Conservation (phyloP, 2,888 invertebrate genomes). For the Lomographa bimaculata region DNA sequence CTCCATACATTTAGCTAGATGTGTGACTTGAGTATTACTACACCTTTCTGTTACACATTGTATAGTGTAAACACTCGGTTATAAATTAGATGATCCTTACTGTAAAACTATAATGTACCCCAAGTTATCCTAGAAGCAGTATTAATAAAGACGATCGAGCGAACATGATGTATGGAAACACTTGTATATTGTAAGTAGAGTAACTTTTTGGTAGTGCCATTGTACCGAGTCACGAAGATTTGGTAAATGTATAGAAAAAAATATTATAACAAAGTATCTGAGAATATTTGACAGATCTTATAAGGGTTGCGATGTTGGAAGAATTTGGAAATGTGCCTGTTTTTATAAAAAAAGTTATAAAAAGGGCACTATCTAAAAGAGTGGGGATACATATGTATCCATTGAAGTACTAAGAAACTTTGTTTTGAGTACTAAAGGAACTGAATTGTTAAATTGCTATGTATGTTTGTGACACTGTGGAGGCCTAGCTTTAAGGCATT, state of each 20-base stretch:
- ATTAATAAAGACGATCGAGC: conserved; percentile 2
- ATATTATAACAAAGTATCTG: conserved; percentile 3
- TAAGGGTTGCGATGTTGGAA: conserved; percentile 1
- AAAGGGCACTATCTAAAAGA: too few species aligned
- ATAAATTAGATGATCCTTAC: too few species aligned
- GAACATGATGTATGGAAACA: conserved; percentile 1
- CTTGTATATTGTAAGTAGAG: conserved; percentile 1
- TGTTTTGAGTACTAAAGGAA: conserved; percentile 2
- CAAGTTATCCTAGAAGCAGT: conserved; percentile 8
- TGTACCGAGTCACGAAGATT: conserved; percentile 3
- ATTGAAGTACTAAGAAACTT: too few species aligned
- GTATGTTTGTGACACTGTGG: conserved; percentile 1
- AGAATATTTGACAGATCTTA: conserved; percentile 29
- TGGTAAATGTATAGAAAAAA: not conserved
- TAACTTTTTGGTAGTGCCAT: conserved; percentile 12
- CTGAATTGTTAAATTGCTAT: conserved; percentile 8
- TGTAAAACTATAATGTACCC: conserved; percentile 6
- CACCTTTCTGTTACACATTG: too few species aligned
- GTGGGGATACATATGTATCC: too few species aligned
- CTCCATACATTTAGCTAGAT: too few species aligned
- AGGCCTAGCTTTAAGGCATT: conserved; percentile 12
- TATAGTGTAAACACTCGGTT: too few species aligned
- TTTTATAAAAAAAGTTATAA: not conserved
- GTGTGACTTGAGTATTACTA: too few species aligned
- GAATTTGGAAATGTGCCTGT: conserved; percentile 19